phyloP scores from a whole-genome alignment of 2,797 vertebrate genomes.

The Pterois miles region DNA sequence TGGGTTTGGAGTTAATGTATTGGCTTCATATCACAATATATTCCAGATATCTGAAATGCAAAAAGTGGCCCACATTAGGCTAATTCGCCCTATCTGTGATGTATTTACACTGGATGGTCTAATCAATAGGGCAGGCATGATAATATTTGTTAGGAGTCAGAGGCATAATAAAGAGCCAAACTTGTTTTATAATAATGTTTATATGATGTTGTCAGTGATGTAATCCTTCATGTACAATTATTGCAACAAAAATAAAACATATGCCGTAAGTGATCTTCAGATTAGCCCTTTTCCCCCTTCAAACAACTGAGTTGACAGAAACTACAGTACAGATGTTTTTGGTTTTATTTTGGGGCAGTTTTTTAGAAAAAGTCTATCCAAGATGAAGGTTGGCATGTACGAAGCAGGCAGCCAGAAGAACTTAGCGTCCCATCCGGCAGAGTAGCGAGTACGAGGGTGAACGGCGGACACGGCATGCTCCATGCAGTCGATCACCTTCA shows the following conservation, averaged over 20 bases:
- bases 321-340: conserved; percentile 40
- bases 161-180: background rate
- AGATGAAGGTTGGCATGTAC: conserved; percentile 84
- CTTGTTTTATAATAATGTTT: background rate
- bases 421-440: conserved; percentile 89
- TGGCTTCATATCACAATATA: no score
- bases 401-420: conserved; percentile 88
- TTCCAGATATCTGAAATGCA: no score
- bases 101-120: no score
- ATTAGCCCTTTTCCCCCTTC: background rate
- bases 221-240: background rate
- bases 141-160: background rate
- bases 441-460: conserved; percentile 87
- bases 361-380: conserved; percentile 73
- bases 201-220: background rate
- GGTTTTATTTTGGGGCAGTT: conserved; percentile 24
- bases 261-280: background rate
- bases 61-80: no score
- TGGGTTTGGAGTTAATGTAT: no score
- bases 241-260: background rate
- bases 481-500: conserved; percentile 86
- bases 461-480: conserved; percentile 88
- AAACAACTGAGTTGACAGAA: background rate
- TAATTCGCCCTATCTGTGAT: no score
- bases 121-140: background rate